Evolutionary conservation across 2,888 invertebrate genomes (phyloP).

Genomic region (Leucophenga montana): DNA sequence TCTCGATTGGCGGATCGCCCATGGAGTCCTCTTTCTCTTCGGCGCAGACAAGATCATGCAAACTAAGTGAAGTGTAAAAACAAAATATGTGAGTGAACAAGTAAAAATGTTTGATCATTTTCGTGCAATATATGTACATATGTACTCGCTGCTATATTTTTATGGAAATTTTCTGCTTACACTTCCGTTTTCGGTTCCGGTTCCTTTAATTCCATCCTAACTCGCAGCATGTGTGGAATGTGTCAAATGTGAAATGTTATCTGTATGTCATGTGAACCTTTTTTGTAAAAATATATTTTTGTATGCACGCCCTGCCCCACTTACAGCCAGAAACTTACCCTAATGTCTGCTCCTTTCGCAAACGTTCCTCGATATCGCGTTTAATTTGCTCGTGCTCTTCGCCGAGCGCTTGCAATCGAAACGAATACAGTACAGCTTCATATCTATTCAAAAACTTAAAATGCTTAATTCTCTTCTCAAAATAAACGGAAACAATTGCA

Average conservation of each 20-base stretch:
- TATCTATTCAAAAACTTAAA: constrained; percentile 33
- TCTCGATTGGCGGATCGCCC: constrained; percentile 50
- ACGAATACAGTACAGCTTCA: constrained; percentile 74
- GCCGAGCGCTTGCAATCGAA: constrained; percentile 79
- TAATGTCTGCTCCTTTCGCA: constrained; percentile 75
- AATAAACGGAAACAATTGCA: neutral
- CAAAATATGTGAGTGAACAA: neutral
- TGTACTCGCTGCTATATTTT: neutral
- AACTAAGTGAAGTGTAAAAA: constrained; percentile 38
- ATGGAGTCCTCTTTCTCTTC: constrained; percentile 59
- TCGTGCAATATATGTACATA: neutral
- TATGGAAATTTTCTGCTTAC: neutral
- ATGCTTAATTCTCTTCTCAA: neutral
- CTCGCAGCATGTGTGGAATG: too few relatives aligned
- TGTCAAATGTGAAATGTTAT: neutral
- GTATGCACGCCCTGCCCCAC: too few relatives aligned
- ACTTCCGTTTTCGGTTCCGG: neutral
- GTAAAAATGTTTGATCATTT: neutral
- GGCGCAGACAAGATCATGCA: constrained; percentile 47
- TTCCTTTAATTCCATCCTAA: neutral
- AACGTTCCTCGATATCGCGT: constrained; percentile 76
- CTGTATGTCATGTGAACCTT: too few relatives aligned
- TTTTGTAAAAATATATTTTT: too few relatives aligned
- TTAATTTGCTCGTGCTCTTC: constrained; percentile 76
- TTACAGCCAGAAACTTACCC: constrained; percentile 52